Base-by-base conservation (phyloP, 64 coral and sea anemone genomes). In the Cladopsammia gracilis region DNA sequence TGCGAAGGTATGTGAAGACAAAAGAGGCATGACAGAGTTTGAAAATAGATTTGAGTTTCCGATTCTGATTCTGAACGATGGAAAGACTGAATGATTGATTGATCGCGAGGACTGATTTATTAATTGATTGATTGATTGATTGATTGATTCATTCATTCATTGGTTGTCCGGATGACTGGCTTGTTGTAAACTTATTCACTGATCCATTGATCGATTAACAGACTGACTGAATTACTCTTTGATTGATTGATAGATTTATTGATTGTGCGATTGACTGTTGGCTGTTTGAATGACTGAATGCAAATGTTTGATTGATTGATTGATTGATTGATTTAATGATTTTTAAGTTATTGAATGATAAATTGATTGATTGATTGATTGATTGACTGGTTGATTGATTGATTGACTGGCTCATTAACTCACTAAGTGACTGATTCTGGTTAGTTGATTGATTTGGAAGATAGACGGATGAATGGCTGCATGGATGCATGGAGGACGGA, bases 1-100 rank as follows among this genome's bases (percentile, higher is more conserved):
- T 93, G 19, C 91, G 85, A 51, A 86, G 82, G 91, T 88, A 58
- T 10, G 86, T 74, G 43, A 4, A 49, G 22, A 70, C 53, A 70
- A 70, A 10, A 42, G 10, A 26, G 7, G 66, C 3, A 70, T 24
- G 9, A 1, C 10, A 25, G 12, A 56, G 53, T 56, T 56, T 56
- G 12, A 12, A 56, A 56, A 20, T 34, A 70, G 25, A 69, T 25
- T 25, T 25, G 8, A 26, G 22, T 23, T 3, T 70, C 5, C 7
- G 11, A 25, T 70, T 23, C 11, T 70, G 25, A 25, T 70, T 56
- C 20, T 20, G 65, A 69, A 19, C 20, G 65, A 69, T 69, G 20
- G 65, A 9, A 69, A 10, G 25, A 23, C 7, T 25, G 65, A 24
- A 20, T 69, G 65, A n/a, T 24, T 18, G 65, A 68, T 68, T 68